These are phyloP conservation scores for Elegia similella DNA, from an alignment of 2,888 invertebrate species.

Conservation along the genomic window DNA sequence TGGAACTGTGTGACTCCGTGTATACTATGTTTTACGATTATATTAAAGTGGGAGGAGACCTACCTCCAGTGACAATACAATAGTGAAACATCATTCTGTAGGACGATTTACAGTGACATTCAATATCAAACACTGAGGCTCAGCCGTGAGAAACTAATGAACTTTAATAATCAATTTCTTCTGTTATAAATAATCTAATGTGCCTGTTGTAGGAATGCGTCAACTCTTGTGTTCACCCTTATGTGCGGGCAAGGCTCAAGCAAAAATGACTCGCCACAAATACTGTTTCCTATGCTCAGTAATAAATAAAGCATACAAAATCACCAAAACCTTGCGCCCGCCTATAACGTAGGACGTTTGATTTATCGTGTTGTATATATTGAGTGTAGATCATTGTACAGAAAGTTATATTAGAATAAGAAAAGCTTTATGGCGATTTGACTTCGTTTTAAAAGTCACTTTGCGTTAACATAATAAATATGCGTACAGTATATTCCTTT, in stretches of 20 bases:
- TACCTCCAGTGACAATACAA: too few relatives aligned
- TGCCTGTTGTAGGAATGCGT: neutral
- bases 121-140: neutral
- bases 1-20: too few relatives aligned
- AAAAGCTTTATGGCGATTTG: neutral
- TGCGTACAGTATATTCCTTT: neutral
- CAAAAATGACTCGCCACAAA: too few relatives aligned
- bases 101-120: too few relatives aligned
- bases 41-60: too few relatives aligned
- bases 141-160: neutral
- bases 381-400: slow-evolving; percentile 2
- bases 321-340: too few relatives aligned
- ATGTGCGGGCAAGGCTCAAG: too few relatives aligned
- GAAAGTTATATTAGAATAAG: slow-evolving; percentile 6
- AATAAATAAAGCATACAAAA: too few relatives aligned
- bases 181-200: neutral
- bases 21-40: too few relatives aligned
- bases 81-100: too few relatives aligned
- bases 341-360: neutral
- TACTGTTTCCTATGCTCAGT: too few relatives aligned
- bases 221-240: neutral
- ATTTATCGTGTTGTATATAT: neutral
- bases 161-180: neutral
- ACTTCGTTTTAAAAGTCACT: slow-evolving; percentile 13
- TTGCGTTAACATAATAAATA: neutral